phyloP scores from a whole-genome alignment of 2,888 invertebrate species.

The Xestia ashworthii region DNA sequence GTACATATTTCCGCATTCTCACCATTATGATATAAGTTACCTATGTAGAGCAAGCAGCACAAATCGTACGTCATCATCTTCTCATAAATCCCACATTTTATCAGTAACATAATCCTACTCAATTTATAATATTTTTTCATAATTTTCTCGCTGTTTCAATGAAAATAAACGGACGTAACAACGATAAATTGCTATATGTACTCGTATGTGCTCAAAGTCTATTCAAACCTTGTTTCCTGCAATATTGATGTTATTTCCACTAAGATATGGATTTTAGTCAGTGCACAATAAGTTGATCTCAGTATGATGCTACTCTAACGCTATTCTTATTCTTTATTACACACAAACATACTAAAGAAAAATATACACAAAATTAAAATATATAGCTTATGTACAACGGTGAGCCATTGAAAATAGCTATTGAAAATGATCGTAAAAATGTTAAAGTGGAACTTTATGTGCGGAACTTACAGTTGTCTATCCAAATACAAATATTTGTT shows the following conservation, averaged over 20 bases:
- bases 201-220: background rate
- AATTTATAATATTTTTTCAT: constrained; percentile 8
- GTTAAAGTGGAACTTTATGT: background rate
- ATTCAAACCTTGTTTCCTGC: background rate
- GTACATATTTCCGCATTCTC: background rate
- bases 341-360: no score
- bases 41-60: background rate
- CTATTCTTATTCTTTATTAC: background rate
- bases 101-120: background rate
- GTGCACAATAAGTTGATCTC: background rate
- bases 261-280: background rate
- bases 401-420: no score
- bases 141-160: constrained; percentile 12
- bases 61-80: background rate
- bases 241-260: background rate
- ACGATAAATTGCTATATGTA: constrained; percentile 15
- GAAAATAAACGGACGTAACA: constrained; percentile 2
- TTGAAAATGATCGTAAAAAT: background rate
- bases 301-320: background rate
- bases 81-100: background rate
- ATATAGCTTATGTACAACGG: no score
- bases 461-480: background rate
- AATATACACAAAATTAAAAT: no score
- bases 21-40: background rate
- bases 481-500: background rate